Percentiles rank a stretch among this genome's conserved stretches.
Conservation (phyloP, 2,113 vertebrate species). For the Nesogale talazaci region DNA sequence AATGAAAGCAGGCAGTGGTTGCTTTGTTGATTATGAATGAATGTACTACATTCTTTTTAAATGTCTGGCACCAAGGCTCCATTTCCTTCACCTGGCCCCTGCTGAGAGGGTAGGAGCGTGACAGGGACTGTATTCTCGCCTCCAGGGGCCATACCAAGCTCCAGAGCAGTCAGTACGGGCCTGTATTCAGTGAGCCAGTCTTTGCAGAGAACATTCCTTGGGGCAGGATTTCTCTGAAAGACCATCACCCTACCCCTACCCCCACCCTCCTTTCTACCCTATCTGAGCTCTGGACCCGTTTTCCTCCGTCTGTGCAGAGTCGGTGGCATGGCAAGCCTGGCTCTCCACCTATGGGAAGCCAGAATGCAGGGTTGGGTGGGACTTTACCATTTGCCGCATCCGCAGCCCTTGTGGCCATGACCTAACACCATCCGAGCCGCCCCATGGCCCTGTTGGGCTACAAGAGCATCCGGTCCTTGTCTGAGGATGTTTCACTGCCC, state of each 20-base stretch:
- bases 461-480: slow-evolving; percentile 43
- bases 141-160: not conserved
- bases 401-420: slow-evolving; percentile 22
- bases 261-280: not conserved
- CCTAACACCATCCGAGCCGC: not conserved
- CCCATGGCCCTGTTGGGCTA: slow-evolving; percentile 13
- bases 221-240: not conserved
- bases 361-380: not conserved
- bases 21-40: not conserved
- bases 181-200: not conserved
- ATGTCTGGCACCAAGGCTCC: not conserved
- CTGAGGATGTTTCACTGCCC: slow-evolving; percentile 77
- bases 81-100: not conserved
- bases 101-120: not conserved
- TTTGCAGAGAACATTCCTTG: not conserved
- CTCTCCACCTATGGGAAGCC: not conserved
- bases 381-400: not conserved
- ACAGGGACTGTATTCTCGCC: not conserved
- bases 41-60: not conserved
- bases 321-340: not conserved
- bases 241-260: not conserved
- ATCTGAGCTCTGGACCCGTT: not conserved
- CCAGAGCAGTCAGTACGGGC: accelerated
- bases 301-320: not conserved
- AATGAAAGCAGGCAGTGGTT: not conserved